phyloP scores from a whole-genome alignment of 2,888 invertebrate genomes.

The Pantelozetes paolii region DNA sequence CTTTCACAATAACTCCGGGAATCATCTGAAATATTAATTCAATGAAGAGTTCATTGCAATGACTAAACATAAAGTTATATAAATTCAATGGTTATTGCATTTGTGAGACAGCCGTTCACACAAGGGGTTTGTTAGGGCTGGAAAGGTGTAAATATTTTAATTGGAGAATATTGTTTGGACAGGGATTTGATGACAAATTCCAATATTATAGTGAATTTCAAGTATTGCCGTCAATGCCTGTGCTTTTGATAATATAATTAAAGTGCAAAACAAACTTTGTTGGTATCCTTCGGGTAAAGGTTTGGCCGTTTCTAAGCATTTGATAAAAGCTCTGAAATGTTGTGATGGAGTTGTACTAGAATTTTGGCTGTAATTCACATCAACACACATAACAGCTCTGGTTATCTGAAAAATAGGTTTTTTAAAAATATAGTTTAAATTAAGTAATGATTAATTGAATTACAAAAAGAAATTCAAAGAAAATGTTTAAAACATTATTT shows the following conservation, averaged over 20 bases:
- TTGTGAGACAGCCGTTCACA: too few relatives aligned
- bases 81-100: background rate
- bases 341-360: conserved; percentile 4
- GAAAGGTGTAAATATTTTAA: too few relatives aligned
- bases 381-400: background rate
- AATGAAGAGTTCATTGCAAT: background rate
- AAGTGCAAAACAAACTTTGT: background rate
- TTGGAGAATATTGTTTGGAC: too few relatives aligned
- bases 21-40: background rate
- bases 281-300: background rate
- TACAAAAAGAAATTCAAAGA: too few relatives aligned
- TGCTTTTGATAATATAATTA: too few relatives aligned
- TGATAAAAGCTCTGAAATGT: background rate
- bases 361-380: background rate
- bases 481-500: too few relatives aligned
- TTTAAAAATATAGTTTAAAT: too few relatives aligned
- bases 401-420: too few relatives aligned
- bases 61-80: background rate
- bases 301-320: background rate
- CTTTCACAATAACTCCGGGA: conserved; percentile 38
- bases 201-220: background rate
- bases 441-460: too few relatives aligned
- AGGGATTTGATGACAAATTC: background rate
- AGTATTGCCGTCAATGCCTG: too few relatives aligned
- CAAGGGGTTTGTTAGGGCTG: too few relatives aligned